phyloP scores from a whole-genome alignment of 2,888 invertebrate genomes.

The Dasysyrphus albostriatus region DNA sequence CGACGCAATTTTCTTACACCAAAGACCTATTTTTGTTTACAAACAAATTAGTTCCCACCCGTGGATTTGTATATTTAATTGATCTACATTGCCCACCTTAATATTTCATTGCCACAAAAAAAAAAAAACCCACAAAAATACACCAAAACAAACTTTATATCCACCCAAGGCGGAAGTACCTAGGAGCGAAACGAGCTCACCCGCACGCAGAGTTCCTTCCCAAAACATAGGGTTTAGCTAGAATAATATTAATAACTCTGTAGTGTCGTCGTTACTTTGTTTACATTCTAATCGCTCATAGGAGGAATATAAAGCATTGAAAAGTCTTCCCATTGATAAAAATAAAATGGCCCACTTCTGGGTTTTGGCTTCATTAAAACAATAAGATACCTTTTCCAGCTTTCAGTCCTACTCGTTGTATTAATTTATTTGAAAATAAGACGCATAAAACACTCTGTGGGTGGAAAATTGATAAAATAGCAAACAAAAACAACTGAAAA shows the following conservation, averaged over 20 bases:
- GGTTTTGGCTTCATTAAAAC: background rate
- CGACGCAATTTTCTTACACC: background rate
- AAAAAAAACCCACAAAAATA: background rate
- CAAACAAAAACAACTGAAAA: constrained; percentile 31
- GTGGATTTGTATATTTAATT: constrained; percentile 30
- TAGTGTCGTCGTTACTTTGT: background rate
- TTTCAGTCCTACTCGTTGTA: background rate
- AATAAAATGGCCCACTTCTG: background rate
- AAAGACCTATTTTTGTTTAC: constrained; percentile 43
- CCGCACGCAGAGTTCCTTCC: background rate
- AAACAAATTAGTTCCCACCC: constrained; percentile 28
- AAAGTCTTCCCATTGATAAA: background rate
- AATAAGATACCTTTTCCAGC: background rate
- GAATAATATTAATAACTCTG: background rate
- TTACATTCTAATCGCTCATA: background rate
- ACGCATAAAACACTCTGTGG: constrained; percentile 13
- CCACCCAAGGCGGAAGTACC: background rate
- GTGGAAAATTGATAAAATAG: constrained; percentile 29
- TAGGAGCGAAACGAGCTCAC: background rate
- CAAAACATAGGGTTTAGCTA: background rate
- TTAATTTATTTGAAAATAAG: constrained; percentile 8
- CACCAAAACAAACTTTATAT: constrained; percentile 29
- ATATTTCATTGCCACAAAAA: background rate
- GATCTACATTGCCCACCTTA: constrained; percentile 1
- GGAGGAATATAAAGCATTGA: background rate